These are phyloP conservation scores for Drosophila ogumai DNA, from an alignment of 1,140 invertebrate genomes.

Conservation along the genomic window DNA sequence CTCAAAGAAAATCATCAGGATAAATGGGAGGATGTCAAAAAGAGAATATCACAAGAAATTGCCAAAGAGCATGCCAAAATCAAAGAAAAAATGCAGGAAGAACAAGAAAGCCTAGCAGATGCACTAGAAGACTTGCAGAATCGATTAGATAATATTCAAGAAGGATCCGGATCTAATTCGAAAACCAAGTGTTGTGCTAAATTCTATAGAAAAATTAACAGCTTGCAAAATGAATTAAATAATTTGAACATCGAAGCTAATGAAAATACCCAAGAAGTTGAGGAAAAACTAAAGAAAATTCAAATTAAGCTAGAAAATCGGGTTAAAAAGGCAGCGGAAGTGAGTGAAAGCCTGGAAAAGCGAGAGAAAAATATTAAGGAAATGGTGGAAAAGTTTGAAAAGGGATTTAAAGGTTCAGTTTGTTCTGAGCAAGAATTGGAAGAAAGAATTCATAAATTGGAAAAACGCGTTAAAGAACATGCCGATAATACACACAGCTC, in stretches of 20 bases:
- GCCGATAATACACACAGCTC: too few species aligned
- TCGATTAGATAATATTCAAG: conserved; percentile 19
- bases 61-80: neutral
- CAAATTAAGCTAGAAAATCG: neutral
- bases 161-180: neutral
- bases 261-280: neutral
- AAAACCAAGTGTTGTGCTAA: conserved; percentile 22
- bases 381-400: neutral
- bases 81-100: neutral
- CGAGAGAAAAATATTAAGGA: neutral
- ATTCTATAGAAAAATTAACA: neutral
- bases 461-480: neutral
- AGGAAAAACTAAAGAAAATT: conserved; percentile 9
- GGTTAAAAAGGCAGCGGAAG: neutral
- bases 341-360: neutral
- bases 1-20: conserved; percentile 1
- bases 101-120: neutral
- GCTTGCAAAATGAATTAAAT: conserved; percentile 10
- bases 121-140: conserved; percentile 8
- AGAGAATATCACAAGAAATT: neutral
- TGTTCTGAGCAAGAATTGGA: neutral
- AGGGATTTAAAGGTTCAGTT: too few species aligned
- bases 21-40: conserved; percentile 2
- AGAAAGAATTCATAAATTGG: neutral
- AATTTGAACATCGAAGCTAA: neutral